Base-by-base conservation (phyloP, 2,888 invertebrate genomes). In the Allolobophora icterica region DNA sequence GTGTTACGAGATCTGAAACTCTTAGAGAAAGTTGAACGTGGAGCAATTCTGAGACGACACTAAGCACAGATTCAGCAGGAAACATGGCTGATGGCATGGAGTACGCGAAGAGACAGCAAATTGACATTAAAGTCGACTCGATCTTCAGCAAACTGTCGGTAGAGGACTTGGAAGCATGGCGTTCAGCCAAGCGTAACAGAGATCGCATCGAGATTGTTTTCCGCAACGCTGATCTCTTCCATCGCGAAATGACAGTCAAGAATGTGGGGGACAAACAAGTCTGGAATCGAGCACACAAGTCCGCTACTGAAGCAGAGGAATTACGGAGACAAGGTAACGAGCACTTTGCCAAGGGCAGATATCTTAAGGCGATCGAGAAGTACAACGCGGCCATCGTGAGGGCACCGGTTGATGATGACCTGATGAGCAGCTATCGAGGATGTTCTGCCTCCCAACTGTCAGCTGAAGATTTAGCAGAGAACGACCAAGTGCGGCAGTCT, bases 381-480 rank as follows among this genome's bases (percentile, higher is more conserved):
- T 90, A 90, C 90, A 90, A 33, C 19, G 90, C 38, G 21, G 90
- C 90, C 24, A 71, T 90, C 58, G 2, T n/a, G 33, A 21, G 45
- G 19, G 58, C 90, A n/a, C 90, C 90, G 11, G 52, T 71, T 38
- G 38, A 87, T 24, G 5, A 24, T 21, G 6, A 38, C 24, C 87
- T 8, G 34, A 6, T 87, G 34, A 71, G 30, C 6, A 71, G 1
- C n/a, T 71, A 13, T n/a, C 71, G 30, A 71, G 52, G 52, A 52
- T n/a, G 30, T n/a, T 30, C 30, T n/a, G 30, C 52, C 71, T 71
- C 4, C 1, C 30, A n/a, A 71, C 30, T 71, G n/a, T 71, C 11
- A 5, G 8, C 30, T 30, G 87, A 87, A 35, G 24, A 24, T 19
- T 1, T 0, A 15, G 35, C 34, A 35, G 34, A 87, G 21, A 35